Percentiles rank a stretch among this genome's conserved stretches.
Evolutionary conservation across 1,140 invertebrate species (phyloP).

Genomic region (Kradibia gibbosae): DNA sequence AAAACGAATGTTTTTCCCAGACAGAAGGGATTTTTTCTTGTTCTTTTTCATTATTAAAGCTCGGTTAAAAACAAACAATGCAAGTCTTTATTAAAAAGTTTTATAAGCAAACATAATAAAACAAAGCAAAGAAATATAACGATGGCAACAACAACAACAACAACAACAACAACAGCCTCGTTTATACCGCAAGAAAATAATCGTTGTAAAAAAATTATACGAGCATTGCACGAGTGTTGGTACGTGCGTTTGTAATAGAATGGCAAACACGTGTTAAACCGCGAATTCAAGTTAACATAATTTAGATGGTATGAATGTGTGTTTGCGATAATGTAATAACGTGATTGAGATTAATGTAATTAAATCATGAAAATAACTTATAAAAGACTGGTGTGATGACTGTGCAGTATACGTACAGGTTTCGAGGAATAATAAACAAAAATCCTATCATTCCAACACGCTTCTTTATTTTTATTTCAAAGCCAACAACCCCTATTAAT

Average conservation of each 20-base stretch:
- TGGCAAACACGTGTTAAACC: background rate
- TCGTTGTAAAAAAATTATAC: conserved; percentile 29
- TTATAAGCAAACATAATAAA: background rate
- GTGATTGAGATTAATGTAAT: conserved; percentile 19
- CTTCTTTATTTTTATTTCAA: background rate
- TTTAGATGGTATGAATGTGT: background rate
- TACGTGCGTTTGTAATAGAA: background rate
- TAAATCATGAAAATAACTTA: conserved; percentile 34
- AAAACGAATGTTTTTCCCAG: too few species aligned
- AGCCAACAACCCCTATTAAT: background rate
- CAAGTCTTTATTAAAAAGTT: background rate
- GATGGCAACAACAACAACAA: too few species aligned
- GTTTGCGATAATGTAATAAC: conserved; percentile 16
- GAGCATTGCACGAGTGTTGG: conserved; percentile 18
- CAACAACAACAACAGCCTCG: conserved; percentile 29
- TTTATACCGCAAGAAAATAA: background rate
- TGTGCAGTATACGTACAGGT: conserved; percentile 55
- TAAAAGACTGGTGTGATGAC: conserved; percentile 54
- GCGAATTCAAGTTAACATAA: conserved; percentile 2
- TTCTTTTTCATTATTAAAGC: background rate
- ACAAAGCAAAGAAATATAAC: background rate
- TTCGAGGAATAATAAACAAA: conserved; percentile 55
- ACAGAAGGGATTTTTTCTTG: conserved; percentile 10
- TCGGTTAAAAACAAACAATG: background rate
- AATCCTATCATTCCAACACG: conserved; percentile 53